Base-by-base conservation (phyloP, 1,140 invertebrate species). In the Lasioglossum albipes region DNA sequence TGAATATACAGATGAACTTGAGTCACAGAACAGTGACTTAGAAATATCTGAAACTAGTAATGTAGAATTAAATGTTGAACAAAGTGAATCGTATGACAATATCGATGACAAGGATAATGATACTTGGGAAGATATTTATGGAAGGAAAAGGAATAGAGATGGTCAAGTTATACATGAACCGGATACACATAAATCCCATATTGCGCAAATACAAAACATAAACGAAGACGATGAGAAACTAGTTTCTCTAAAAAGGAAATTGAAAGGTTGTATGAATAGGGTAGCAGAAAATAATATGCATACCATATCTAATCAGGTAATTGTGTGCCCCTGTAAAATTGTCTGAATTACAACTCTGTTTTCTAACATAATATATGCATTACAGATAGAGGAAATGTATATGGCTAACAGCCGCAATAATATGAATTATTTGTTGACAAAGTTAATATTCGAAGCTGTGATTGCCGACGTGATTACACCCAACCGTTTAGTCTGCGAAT, bases 81-180 rank as follows among this genome's bases (percentile, higher is more conserved):
- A 88, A 45, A 71, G 62, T 36, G 83, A 87, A 82, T 67, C 82
- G n/a, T 79, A 41, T 5, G 67, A 85, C 75, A 66, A 83, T 82
- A 82, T 54, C 85, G 67, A 86, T 80, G 67, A 82, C 57, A 86
- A 92, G 64, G 82, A 88, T 5, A 84, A 92, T 71, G 64, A 45
- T 45, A 82, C 93, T 42, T 97, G 96, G 95, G 98, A 99, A 94
- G 98, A 99, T 94, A 99, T 99, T 90, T 99, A 99, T 94, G 98
- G 98, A 4, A 94, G 98, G 82, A 94, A 96, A 83, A 94, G 97
- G 87, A 96, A 97, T 90, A 95, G 96, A 90, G 93, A 96, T 81
- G 98, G 98, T 7, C 96, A 96, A 89, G 91, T 98, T 86, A 92
- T 98, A 42, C 91, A 94, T 83, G 93, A 93, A 71, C 90, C 92